Percentiles rank a stretch among this genome's conserved stretches.
Evolutionary conservation across 1,140 invertebrate genomes (phyloP).

Genomic region (Marisa cornuarietis): DNA sequence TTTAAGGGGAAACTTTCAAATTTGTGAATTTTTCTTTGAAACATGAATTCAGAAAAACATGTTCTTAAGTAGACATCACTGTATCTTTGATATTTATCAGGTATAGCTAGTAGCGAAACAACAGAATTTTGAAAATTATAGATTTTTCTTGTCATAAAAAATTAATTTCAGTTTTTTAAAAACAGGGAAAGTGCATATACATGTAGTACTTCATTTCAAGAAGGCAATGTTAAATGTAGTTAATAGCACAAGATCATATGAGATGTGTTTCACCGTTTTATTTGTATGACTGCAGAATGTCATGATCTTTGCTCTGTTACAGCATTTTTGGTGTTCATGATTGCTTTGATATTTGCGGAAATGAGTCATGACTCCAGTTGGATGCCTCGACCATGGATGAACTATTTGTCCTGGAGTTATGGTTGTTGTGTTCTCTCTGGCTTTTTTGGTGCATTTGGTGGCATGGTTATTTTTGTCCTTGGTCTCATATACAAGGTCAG

Average conservation of each 20-base stretch:
- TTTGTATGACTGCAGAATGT: conserved; percentile 6
- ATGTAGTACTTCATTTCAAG: not conserved
- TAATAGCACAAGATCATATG: too few relatives aligned
- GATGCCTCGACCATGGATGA: conserved; percentile 94
- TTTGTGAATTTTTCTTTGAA: too few relatives aligned
- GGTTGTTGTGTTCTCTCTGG: conserved; percentile 89
- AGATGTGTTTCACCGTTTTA: not conserved
- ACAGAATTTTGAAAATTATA: not conserved
- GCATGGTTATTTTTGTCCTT: conserved; percentile 54
- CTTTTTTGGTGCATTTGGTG: conserved; percentile 71
- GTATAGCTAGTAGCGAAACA: not conserved
- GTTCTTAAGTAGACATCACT: too few relatives aligned
- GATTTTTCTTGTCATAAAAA: not conserved
- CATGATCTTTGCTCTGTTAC: conserved; percentile 23
- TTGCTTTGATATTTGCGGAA: conserved; percentile 87
- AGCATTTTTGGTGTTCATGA: conserved; percentile 68
- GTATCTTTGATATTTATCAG: not conserved
- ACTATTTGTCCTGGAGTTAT: conserved; percentile 95
- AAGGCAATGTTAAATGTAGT: not conserved
- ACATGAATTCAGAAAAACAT: too few relatives aligned
- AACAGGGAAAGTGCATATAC: not conserved
- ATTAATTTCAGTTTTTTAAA: too few relatives aligned
- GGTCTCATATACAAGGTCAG: conserved; percentile 47
- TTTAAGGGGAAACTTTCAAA: too few relatives aligned
- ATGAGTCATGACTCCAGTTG: conserved; percentile 89